These are phyloP conservation scores for Labroides dimidiatus DNA, from an alignment of 2,797 vertebrate genomes.

Conservation along the genomic window DNA sequence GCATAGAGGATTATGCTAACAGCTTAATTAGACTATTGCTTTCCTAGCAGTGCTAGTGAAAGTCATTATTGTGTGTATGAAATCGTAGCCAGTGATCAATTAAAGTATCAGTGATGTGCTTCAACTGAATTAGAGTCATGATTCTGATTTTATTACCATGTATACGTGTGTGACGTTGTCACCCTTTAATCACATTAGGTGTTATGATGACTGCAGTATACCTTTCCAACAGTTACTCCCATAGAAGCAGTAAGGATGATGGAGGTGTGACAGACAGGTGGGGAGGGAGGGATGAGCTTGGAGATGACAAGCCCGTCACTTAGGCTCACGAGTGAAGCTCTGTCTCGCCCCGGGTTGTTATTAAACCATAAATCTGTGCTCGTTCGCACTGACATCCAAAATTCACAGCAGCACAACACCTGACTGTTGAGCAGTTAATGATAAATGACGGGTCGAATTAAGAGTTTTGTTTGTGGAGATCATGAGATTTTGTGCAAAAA, in stretches of 20 bases:
- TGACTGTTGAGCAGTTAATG: constrained; percentile 26
- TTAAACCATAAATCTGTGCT: constrained; percentile 37
- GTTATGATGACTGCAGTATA: background rate
- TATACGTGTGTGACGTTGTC: constrained; percentile 7
- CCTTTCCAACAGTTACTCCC: constrained; percentile 14
- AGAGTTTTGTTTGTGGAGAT: background rate
- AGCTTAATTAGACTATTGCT: constrained; percentile 66
- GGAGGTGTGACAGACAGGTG: constrained; percentile 12
- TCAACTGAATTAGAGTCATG: constrained; percentile 36
- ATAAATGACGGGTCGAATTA: constrained; percentile 34
- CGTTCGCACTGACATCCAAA: constrained; percentile 25
- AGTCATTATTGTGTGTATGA: constrained; percentile 48
- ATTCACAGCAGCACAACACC: constrained; percentile 13
- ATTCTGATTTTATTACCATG: constrained; percentile 4
- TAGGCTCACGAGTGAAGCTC: constrained; percentile 10
- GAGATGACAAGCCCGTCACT: constrained; percentile 11
- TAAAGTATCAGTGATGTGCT: constrained; percentile 34
- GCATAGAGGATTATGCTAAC: constrained; percentile 60
- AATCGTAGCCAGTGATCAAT: constrained; percentile 60
- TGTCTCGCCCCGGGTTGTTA: constrained; percentile 28
- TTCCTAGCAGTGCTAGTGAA: constrained; percentile 53
- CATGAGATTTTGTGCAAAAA: too few relatives aligned
- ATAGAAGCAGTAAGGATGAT: constrained; percentile 18
- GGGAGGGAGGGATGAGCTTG: background rate
- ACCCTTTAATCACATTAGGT: background rate